Evolutionary conservation across 2,113 vertebrate genomes (phyloP).

Genomic region (Petromus typicus): DNA sequence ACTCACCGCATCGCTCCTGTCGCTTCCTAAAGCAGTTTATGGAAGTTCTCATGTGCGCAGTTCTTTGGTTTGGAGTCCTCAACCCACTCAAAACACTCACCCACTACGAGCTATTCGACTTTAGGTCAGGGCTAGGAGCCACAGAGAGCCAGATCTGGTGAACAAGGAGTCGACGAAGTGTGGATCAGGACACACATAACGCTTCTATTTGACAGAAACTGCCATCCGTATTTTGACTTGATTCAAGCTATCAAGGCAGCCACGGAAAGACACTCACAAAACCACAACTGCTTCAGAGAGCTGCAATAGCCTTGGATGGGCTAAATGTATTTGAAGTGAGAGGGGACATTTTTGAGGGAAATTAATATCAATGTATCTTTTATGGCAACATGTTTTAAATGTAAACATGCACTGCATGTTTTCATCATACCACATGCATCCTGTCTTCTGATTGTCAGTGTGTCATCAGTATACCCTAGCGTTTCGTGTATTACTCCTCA

Average conservation of each 20-base stretch:
- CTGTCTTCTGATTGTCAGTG: not conserved
- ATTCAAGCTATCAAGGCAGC: not conserved
- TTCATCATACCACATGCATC: not conserved
- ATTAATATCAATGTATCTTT: not conserved
- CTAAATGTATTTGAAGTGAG: not conserved
- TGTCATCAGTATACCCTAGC: fast-evolving
- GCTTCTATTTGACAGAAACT: not conserved
- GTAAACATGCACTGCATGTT: not conserved
- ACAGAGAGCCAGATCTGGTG: not conserved
- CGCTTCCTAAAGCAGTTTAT: not conserved
- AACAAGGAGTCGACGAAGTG: not conserved
- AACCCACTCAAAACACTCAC: not conserved
- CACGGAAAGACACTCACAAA: not conserved
- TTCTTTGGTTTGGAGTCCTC: not conserved
- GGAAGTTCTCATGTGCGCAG: not conserved
- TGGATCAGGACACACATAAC: not conserved
- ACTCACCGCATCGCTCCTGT: not conserved
- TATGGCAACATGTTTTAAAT: not conserved
- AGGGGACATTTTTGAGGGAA: not conserved
- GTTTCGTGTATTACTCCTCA: not conserved
- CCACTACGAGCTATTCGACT: not conserved
- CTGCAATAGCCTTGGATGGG: not conserved
- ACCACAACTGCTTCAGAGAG: not conserved
- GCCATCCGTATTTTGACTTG: not conserved
- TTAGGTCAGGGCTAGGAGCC: not conserved